Base-by-base conservation (phyloP, 1,140 invertebrate genomes). In the Palaemon carinicauda region DNA sequence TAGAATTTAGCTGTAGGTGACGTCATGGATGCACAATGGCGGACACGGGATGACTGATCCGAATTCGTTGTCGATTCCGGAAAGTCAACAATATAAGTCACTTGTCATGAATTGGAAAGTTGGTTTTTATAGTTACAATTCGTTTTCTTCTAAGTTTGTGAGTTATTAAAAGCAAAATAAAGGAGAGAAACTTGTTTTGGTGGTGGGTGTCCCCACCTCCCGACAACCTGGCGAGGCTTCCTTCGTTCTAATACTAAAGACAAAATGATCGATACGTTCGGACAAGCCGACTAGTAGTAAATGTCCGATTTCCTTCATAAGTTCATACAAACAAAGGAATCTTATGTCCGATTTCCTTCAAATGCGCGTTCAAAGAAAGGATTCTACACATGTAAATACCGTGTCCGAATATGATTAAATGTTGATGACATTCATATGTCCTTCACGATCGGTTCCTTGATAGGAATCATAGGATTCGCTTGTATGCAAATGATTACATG, bases 21-120 rank as follows among this genome's bases (percentile, higher is more conserved):
- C 82, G 74, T 82, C 80, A 82, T 82, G 65, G 74, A 65, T 74
- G 50, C 50, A 77, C 31, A 86, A 86, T 86, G 83, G 83, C 83
- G 83, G 83, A 86, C 83, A 80, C 83, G 77, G 27, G 27, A 60
- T 33, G 51, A 54, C 77, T 71, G 78, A 86, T 86, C 83, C 83
- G 83, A 86, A 80, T 86, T 29, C 83, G 83, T 86, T 9, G 41
- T 4, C 41, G 41, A 41, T 41, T 41, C 7, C 7, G 7, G 12
- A 41, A 1, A 3, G 41, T 41, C 5, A 12, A 7, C 41, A 12
- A 41, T 9, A 41, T 41, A 0, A 41, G 7, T 0, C 7, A 41
- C 41, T 41, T 41, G 12, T 41, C 12, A 9, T 41, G 1, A 41
- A 41, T 41, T 41, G 12, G 41, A 41, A 9, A 9, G 7, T 12